Evolutionary conservation across 1,140 invertebrate species (phyloP).

Genomic region (Ceratosolen solmsi): DNA sequence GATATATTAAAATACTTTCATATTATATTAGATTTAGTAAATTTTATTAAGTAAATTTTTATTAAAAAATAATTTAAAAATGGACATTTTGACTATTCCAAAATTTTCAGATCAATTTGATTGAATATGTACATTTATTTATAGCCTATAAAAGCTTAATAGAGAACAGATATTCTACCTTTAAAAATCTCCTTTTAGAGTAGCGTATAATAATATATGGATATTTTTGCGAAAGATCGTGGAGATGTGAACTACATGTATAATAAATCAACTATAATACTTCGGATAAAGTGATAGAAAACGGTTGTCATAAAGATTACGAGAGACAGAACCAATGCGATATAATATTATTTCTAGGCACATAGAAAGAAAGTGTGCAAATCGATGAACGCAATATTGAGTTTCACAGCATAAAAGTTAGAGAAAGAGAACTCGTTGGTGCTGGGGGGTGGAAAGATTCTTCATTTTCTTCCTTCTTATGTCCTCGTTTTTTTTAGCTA

Average conservation of each 20-base stretch:
- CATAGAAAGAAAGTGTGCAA: conserved; percentile 29
- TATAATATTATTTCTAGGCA: conserved; percentile 29
- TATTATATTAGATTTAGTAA: too few relatives aligned
- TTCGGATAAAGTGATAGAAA: not conserved
- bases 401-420: conserved; percentile 21
- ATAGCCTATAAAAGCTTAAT: not conserved
- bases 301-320: not conserved
- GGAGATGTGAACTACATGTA: not conserved
- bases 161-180: not conserved
- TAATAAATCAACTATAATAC: conserved; percentile 16
- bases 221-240: not conserved
- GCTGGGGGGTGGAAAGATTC: conserved; percentile 17
- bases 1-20: too few relatives aligned
- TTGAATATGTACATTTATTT: not conserved
- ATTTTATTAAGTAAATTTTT: too few relatives aligned
- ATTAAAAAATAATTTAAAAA: too few relatives aligned
- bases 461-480: conserved; percentile 13
- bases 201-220: not conserved
- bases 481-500: conserved; percentile 18
- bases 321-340: not conserved
- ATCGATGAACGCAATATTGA: conserved; percentile 46
- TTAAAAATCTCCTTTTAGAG: not conserved
- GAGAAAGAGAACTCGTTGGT: not conserved
- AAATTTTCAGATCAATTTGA: too few relatives aligned
- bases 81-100: too few relatives aligned